Evolutionary conservation across 2,888 invertebrate species (phyloP).

Genomic region (Lutraria lutraria): DNA sequence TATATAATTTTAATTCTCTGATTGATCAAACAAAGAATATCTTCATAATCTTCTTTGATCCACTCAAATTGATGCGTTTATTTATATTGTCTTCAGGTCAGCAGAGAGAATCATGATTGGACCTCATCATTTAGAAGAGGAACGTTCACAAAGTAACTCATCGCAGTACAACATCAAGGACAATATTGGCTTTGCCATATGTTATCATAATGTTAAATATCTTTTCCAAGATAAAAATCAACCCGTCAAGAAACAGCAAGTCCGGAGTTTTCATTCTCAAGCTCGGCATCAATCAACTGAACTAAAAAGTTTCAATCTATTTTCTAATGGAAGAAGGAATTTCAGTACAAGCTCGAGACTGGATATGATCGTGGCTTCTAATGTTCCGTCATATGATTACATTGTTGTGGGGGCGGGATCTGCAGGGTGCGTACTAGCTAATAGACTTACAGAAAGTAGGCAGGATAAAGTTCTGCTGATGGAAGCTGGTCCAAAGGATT

Average conservation of each 20-base stretch:
- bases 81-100: constrained; percentile 49
- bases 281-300: neutral
- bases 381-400: constrained; percentile 81
- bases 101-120: constrained; percentile 78
- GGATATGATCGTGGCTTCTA: constrained; percentile 9
- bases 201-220: constrained; percentile 87
- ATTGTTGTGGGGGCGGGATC: constrained; percentile 88
- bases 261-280: constrained; percentile 25
- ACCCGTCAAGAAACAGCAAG: constrained; percentile 8
- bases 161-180: constrained; percentile 34
- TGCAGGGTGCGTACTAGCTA: constrained; percentile 88
- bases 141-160: neutral
- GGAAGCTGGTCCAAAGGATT: constrained; percentile 88
- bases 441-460: constrained; percentile 86
- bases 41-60: no score
- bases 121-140: constrained; percentile 67
- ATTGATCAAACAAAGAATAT: no score
- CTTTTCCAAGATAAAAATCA: constrained; percentile 48
- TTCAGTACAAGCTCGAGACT: constrained; percentile 44
- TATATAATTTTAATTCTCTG: no score
- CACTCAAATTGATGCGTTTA: no score
- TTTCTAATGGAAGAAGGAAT: constrained; percentile 2
- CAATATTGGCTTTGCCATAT: constrained; percentile 84
- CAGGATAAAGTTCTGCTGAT: constrained; percentile 84
- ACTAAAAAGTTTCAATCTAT: neutral